A percentile compares a stretch with the other conserved stretches of the same genome.
Evolutionary conservation across 2,113 vertebrate species (phyloP).

Genomic region (Ceyx margarethae): DNA sequence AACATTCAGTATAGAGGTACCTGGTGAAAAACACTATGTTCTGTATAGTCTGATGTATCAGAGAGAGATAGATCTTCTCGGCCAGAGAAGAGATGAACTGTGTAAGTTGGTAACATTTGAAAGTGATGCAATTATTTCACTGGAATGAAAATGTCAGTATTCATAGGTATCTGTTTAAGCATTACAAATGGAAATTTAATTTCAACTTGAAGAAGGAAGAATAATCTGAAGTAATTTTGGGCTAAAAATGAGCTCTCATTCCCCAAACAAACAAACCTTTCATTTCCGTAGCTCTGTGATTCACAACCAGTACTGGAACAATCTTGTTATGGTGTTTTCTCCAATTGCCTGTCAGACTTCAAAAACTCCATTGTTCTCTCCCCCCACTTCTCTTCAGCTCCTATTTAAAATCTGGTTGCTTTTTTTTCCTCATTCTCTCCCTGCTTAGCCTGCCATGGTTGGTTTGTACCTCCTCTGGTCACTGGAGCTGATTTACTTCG

Average conservation of each 20-base stretch:
- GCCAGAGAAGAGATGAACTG: neutral
- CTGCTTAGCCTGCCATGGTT: accelerated
- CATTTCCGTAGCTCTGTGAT: neutral
- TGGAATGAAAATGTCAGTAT: neutral
- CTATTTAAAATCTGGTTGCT: neutral
- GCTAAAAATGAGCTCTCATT: conserved; percentile 21
- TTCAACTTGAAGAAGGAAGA: neutral
- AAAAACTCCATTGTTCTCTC: neutral
- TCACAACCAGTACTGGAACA: neutral
- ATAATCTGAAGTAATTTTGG: conserved; percentile 5
- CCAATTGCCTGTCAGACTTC: neutral
- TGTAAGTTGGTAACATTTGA: neutral
- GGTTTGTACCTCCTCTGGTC: neutral
- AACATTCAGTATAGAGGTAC: neutral
- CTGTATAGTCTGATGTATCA: neutral
- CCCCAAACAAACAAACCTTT: neutral
- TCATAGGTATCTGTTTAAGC: conserved; percentile 7
- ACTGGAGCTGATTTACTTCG: neutral
- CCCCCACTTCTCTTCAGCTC: accelerated
- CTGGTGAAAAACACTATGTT: neutral
- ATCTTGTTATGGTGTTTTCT: neutral
- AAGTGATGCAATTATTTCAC: neutral
- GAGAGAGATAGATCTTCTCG: neutral
- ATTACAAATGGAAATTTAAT: conserved; percentile 13
- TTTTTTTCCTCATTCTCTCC: neutral